Evolutionary conservation across 2,113 vertebrate species (phyloP), one percentile per base, ranked within the genome.

Genomic region (Willisornis vidua): DNA sequence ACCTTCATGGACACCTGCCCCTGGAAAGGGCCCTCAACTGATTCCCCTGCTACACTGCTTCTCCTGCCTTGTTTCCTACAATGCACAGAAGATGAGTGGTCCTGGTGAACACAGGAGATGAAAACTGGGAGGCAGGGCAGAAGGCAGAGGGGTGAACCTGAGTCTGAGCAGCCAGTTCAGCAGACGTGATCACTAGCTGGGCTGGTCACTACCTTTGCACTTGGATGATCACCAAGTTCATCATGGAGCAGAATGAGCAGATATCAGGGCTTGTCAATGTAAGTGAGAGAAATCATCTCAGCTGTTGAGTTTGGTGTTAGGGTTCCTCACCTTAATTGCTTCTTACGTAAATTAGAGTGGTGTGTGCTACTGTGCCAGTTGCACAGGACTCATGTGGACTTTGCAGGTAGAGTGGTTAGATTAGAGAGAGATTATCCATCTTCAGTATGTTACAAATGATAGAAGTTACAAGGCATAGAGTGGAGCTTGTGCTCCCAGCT

Each of bases 361-460:
- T 12, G 54, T 35, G 48, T 72, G 46, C 43, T 70, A 25, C 70
- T 63, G 41, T 54, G 68, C n/a, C 33, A 52, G 57, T 67, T 58
- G 51, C 59, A 23, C 1, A 1, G 58, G 43, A 31, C 55, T 48
- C 43, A 15, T 0, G 1, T 26, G 82, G 45, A 5, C 19, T 72
- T 72, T 65, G 63, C 19, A 23, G 76, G 68, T 24, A 19, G 39
- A 1, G 13, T 31, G 54, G 45, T 41, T 41, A 8, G 18, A 1
- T 59, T 22, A 43, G 48, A 51, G 79, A 75, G 14, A 33, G 31
- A 13, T 76, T 41, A 6, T 61, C 78, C 54, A 33, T 19, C 25
- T 54, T 45, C 57, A 67, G n/a, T 16, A 26, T 2, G 0, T 28
- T 66, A 39, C 68, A 86, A 68, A 15, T 0, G 1, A 10, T 15